Conservation (phyloP, 2,888 invertebrate species). For the Vanessa cardui region DNA sequence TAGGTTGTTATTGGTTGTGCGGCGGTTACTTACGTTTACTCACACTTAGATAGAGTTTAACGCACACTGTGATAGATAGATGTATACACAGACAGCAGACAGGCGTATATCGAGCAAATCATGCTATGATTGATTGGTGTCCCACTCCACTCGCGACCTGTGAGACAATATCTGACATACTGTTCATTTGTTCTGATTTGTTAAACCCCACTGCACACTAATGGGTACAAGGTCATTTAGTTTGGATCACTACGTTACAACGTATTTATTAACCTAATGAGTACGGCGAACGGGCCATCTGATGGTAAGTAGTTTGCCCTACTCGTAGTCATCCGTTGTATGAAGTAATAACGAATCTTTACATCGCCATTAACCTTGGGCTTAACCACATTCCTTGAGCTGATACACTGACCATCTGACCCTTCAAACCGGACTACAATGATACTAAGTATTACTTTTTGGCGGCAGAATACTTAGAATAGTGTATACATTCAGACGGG, state of each 20-base stretch:
- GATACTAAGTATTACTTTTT: too few relatives aligned
- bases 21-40: slow-evolving; percentile 4
- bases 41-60: background rate
- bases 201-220: slow-evolving; percentile 5
- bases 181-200: slow-evolving; percentile 71
- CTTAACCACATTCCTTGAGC: too few relatives aligned
- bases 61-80: slow-evolving; percentile 5
- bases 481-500: too few relatives aligned
- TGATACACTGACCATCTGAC: too few relatives aligned
- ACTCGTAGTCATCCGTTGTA: too few relatives aligned
- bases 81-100: background rate
- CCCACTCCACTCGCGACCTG: slow-evolving; percentile 38
- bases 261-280: background rate
- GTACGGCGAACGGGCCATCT: too few relatives aligned
- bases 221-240: background rate
- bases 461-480: too few relatives aligned
- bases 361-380: too few relatives aligned
- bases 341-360: too few relatives aligned
- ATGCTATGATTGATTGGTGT: slow-evolving; percentile 44
- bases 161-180: slow-evolving; percentile 49
- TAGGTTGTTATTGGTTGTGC: background rate
- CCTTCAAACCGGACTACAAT: too few relatives aligned
- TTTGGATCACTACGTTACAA: too few relatives aligned
- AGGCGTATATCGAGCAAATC: slow-evolving; percentile 15
- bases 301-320: too few relatives aligned